Conservation (phyloP, 2,797 vertebrate species). For the Aldrovandia affinis region DNA sequence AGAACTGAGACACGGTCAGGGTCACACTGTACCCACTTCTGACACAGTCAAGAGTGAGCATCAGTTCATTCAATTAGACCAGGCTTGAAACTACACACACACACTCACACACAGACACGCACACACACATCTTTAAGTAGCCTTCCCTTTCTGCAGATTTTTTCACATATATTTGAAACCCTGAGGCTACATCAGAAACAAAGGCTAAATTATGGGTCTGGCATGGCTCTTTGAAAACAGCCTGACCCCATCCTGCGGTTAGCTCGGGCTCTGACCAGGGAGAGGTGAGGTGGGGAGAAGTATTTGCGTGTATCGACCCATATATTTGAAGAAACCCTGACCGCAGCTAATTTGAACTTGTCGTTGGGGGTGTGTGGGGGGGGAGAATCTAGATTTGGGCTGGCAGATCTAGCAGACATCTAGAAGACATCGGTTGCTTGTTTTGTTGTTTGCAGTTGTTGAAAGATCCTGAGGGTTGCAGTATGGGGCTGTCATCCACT, state of each 20-base stretch:
- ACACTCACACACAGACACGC: too few species aligned
- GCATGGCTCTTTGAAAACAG: conserved; percentile 72
- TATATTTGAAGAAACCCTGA: conserved; percentile 73
- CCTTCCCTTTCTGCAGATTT: conserved; percentile 58
- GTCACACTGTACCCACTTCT: not conserved
- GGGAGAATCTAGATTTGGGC: conserved; percentile 59
- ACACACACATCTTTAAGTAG: too few species aligned
- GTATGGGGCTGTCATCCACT: conserved; percentile 28
- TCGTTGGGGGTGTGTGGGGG: conserved; percentile 62
- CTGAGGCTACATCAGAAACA: conserved; percentile 79
- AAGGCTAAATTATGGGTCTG: conserved; percentile 83
- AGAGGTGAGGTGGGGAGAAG: conserved; percentile 76
- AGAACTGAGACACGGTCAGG: not conserved
- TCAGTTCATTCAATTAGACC: not conserved
- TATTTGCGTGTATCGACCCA: conserved; percentile 74
- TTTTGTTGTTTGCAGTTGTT: conserved; percentile 55
- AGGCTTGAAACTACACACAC: not conserved
- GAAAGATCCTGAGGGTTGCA: conserved; percentile 43
- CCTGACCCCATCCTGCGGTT: conserved; percentile 79
- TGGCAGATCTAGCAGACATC: conserved; percentile 56
- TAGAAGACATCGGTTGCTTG: conserved; percentile 53
- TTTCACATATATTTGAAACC: conserved; percentile 69
- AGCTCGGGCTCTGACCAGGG: conserved; percentile 69
- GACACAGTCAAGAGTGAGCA: not conserved
- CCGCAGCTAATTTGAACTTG: conserved; percentile 79